Base-by-base conservation (phyloP, 2,113 vertebrate species). In the Excalfactoria chinensis region DNA sequence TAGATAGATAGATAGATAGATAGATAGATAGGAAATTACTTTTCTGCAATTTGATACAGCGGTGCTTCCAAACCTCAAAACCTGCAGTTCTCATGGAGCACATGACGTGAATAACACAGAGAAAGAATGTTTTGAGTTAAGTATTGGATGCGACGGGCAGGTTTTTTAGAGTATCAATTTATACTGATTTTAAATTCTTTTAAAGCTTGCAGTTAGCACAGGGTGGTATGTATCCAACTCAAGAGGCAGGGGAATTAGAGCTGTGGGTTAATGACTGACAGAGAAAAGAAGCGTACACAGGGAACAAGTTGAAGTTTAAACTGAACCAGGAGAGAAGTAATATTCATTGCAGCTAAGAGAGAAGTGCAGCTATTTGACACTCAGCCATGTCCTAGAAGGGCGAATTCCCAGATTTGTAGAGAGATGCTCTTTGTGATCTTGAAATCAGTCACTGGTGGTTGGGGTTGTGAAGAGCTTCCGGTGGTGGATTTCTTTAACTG, bases 61-160 rank as follows among this genome's bases (percentile, higher is more conserved):
- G 71, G 60, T 97, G 68, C 95, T 93, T 97, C 88, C 97, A 96
- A 95, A 93, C 95, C 90, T 97, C 84, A 92, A 86, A 94, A 92
- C 82, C 77, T 89, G 84, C 16, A 94, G 91, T 90, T 95, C 83
- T 70, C 91, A 95, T 79, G 72, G 96, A 96, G 95, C 89, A 88
- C 95, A 95, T 93, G 41, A 88, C 93, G 73, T 49, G 85, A 85
- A 86, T 90, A 97, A 95, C 86, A 90, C 84, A 90, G 82, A 89
- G 96, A 51, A 95, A 90, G 6, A 94, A 95, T 86, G n/a, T 53
- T 96, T 94, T 91, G 78, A 96, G 83, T 94, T 96, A 89, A 89
- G 96, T 93, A 93, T 82, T 95, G 90, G 83, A 91, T 71, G n/a
- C 37, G 73, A 81, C 63, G n/a, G 55, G 37, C 56, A 77, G 5